A percentile compares a stretch with the other conserved stretches of the same genome.
Conservation (phyloP, 2,888 invertebrate species). For the Aleiodes leptofemur region DNA sequence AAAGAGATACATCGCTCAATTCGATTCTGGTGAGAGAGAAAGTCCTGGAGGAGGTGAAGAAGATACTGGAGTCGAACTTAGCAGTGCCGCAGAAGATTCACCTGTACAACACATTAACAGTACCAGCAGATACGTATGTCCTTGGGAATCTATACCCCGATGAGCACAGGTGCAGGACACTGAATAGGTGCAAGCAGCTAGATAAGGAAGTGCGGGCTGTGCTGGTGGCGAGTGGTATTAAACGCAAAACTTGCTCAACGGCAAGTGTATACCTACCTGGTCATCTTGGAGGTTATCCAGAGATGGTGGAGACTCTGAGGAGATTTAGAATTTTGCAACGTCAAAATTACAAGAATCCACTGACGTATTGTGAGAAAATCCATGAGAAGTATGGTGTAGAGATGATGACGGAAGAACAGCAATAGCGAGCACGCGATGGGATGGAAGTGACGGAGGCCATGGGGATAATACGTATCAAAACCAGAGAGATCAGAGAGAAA, state of each 20-base stretch:
- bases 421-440: no score
- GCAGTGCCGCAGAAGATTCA: conserved; percentile 41
- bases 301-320: background rate
- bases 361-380: no score
- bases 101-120: conserved; percentile 40
- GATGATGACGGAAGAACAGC: no score
- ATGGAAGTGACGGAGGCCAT: no score
- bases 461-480: no score
- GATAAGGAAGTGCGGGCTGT: conserved; percentile 46
- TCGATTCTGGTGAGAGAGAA: background rate
- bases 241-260: background rate
- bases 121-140: conserved; percentile 24
- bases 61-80: conserved; percentile 39
- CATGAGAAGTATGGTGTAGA: no score
- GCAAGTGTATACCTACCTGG: conserved; percentile 6
- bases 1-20: conserved; percentile 12
- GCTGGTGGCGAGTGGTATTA: background rate
- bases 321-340: background rate
- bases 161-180: conserved; percentile 33
- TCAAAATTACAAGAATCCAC: background rate
- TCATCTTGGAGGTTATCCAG: background rate
- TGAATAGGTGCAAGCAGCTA: no score
- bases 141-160: conserved; percentile 34
- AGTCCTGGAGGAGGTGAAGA: background rate
- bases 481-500: no score